A percentile compares a stretch with the other conserved stretches of the same genome.
phyloP scores from a whole-genome alignment of 2,797 vertebrate genomes.

The Sarcophilus harrisii region DNA sequence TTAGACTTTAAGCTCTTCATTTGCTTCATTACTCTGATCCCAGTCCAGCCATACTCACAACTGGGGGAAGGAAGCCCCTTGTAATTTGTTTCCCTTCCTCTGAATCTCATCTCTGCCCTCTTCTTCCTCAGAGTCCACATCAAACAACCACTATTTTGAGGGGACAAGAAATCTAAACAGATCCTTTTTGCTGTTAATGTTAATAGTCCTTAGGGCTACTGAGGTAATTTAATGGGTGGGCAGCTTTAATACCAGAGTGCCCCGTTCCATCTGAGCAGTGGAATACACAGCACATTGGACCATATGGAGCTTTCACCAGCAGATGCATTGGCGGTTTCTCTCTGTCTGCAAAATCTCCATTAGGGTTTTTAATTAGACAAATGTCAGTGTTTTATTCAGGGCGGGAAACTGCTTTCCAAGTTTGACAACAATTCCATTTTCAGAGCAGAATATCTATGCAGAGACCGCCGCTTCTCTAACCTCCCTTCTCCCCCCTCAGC shows the following conservation, averaged over 20 bases:
- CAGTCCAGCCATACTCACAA: not conserved
- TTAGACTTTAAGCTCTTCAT: not conserved
- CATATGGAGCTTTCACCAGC: constrained; percentile 59
- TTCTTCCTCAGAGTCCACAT: not conserved
- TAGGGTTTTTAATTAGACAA: constrained; percentile 77
- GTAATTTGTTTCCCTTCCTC: not conserved
- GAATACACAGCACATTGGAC: not conserved
- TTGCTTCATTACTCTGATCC: not conserved
- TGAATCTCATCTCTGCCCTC: not conserved
- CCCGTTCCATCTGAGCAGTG: constrained; percentile 32
- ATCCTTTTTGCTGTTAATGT: not conserved
- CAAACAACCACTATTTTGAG: not conserved
- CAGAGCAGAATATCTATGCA: constrained; percentile 40
- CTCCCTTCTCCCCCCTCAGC: not conserved
- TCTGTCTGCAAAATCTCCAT: constrained; percentile 68
- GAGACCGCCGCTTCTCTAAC: constrained; percentile 29
- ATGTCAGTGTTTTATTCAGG: constrained; percentile 72
- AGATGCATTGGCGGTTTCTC: constrained; percentile 52
- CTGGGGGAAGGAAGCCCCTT: not conserved
- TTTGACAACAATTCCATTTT: constrained; percentile 71
- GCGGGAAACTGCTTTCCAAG: constrained; percentile 68
- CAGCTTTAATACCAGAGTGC: constrained; percentile 1
- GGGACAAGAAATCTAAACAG: not conserved
- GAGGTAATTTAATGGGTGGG: constrained; percentile 31
- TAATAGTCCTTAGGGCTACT: not conserved